These are phyloP conservation scores for Scrobipalpa costella DNA, from an alignment of 2,888 invertebrate genomes.

Conservation along the genomic window DNA sequence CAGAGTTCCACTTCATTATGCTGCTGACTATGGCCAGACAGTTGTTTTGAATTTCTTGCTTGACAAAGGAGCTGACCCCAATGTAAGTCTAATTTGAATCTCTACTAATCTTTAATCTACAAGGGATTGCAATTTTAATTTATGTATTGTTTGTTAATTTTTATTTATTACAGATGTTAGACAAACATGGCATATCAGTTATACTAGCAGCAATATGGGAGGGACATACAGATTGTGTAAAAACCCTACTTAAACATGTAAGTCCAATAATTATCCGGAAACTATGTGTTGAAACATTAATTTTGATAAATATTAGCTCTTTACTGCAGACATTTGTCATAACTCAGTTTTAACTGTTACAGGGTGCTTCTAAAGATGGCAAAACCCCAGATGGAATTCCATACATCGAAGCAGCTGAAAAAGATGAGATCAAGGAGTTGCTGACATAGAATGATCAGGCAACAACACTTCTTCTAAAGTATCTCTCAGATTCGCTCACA, in stretches of 20 bases:
- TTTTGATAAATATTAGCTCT: no score
- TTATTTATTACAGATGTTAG: conserved; percentile 85
- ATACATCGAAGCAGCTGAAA: conserved; percentile 94
- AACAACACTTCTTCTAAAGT: conserved; percentile 19
- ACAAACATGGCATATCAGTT: conserved; percentile 97
- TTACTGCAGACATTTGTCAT: background rate
- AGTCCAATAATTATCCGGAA: conserved; percentile 47
- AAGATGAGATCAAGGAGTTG: conserved; percentile 93
- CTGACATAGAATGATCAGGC: conserved; percentile 60
- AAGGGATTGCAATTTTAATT: background rate
- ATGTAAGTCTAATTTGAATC: conserved; percentile 83
- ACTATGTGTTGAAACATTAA: background rate
- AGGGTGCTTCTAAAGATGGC: conserved; percentile 92
- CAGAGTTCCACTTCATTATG: conserved; percentile 94
- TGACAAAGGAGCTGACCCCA: conserved; percentile 94
- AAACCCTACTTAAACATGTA: conserved; percentile 92
- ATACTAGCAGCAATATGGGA: conserved; percentile 98
- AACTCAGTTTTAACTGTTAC: conserved; percentile 25
- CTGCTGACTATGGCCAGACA: conserved; percentile 97
- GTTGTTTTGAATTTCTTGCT: conserved; percentile 94
- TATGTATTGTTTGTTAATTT: conserved; percentile 32
- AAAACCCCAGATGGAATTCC: conserved; percentile 93
- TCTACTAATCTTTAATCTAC: background rate
- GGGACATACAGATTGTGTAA: conserved; percentile 95
- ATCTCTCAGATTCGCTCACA: conserved; percentile 51